Evolutionary conservation across 2,888 invertebrate species (phyloP).

Genomic region (Anthophora plumipes): DNA sequence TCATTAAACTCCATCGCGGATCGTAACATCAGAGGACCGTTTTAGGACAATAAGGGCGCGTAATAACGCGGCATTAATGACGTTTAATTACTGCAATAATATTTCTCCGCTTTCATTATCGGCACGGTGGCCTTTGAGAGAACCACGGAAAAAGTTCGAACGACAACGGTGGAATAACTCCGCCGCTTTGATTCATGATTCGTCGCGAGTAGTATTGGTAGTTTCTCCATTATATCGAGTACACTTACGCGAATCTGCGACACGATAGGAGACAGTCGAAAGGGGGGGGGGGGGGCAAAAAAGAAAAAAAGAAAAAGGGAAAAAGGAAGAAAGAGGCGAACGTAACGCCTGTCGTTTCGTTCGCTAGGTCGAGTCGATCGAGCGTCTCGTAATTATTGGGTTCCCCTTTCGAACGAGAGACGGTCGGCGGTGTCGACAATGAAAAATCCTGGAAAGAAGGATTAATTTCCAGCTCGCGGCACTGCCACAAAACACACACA

Average conservation of each 20-base stretch:
- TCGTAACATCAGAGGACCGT: not conserved
- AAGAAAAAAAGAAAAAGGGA: conserved; percentile 1
- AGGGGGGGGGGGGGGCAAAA: conserved; percentile 11
- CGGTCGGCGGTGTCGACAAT: conserved; percentile 70
- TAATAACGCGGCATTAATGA: conserved; percentile 34
- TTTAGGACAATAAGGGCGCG: not conserved
- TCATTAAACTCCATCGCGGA: not conserved
- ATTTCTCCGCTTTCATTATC: not conserved
- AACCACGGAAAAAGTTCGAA: not conserved
- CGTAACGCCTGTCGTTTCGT: conserved; percentile 57
- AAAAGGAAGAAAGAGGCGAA: conserved; percentile 23
- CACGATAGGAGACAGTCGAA: conserved; percentile 31
- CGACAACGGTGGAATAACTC: not conserved
- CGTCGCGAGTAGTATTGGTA: conserved; percentile 3
- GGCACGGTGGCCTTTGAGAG: not conserved
- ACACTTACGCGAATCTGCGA: conserved; percentile 43
- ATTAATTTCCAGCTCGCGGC: conserved; percentile 71
- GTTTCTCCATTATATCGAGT: conserved; percentile 60
- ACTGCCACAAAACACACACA: conserved; percentile 9
- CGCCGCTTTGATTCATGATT: not conserved
- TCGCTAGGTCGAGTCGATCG: conserved; percentile 69
- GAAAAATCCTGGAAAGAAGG: conserved; percentile 72
- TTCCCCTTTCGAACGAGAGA: conserved; percentile 50
- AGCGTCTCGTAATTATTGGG: conserved; percentile 72
- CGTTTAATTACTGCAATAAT: conserved; percentile 40